Evolutionary conservation across 2,797 vertebrate species (phyloP), one percentile per base, ranked within the genome.

Genomic region (Hippopotamyrus pictus): DNA sequence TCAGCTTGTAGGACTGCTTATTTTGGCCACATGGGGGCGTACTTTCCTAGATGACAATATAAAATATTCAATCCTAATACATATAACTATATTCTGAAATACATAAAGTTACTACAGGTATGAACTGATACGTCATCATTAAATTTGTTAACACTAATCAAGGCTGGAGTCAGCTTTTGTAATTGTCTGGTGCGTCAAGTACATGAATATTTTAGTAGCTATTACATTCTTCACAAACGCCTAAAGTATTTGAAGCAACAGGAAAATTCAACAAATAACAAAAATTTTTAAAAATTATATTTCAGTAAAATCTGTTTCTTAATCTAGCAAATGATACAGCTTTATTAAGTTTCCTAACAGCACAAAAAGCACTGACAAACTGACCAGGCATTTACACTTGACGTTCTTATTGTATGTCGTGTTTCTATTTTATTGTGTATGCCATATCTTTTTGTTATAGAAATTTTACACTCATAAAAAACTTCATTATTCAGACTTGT

Each of bases 391-490:
- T 33, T 33, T 87, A 53, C 53, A 51, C 50, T 57, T 41, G 19
- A 57, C 1, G 14, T 57, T 50, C 11, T 53, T 19, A 14, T 41
- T 17, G 17, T 41, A 59, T 87, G 14, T 37, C 9, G 9, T 86
- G 25, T 41, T 9, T 62, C 14, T 87, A 12, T 87, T 62, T 44
- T 87, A 19, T 54, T 57, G 1, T 84, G 46, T 84, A 50, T 84
- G 82, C 44, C 7, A 22, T 29, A 50, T 50, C 83, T 85, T 85
- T 85, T 85, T 85, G 48, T 51, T 25, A 29, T 54, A 53, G 44
- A 85, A 84, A 50, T 85, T 48, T 85, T 85, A 85, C 83, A 85
- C 22, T 51, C 83, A 85, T 85, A 85, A 85, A 85, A 85, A 46
- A 25, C 83, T 85, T 22, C 41, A 25, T 22, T 82, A 82, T 46